Evolutionary conservation across 2,113 vertebrate species (phyloP).

Genomic region (Sarotherodon lohbergeri): DNA sequence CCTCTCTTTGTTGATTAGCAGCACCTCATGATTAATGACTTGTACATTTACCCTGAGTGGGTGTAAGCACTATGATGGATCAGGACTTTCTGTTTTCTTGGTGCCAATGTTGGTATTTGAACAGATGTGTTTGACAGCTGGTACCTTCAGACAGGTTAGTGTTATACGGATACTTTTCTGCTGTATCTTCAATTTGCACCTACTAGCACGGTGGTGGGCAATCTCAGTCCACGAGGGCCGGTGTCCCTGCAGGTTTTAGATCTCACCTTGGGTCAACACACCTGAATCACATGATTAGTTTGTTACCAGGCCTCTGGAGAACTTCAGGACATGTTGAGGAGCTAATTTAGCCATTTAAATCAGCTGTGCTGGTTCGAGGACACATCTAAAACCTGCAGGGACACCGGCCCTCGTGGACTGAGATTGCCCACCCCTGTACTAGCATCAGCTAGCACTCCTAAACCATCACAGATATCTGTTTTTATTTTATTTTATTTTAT

Average conservation of each 20-base stretch:
- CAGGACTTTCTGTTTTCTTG: neutral
- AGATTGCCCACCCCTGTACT: neutral
- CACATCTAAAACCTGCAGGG: no score
- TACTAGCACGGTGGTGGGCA: neutral
- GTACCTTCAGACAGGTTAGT: neutral
- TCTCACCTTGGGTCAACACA: no score
- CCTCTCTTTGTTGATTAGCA: neutral
- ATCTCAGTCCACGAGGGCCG: no score
- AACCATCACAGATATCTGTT: neutral
- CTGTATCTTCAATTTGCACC: neutral
- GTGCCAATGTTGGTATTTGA: neutral
- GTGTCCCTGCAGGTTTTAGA: no score
- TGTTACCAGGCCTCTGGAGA: no score
- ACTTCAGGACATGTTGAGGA: no score
- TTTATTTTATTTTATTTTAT: neutral
- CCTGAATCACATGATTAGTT: no score
- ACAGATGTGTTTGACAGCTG: neutral
- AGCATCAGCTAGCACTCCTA: neutral
- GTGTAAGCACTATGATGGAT: neutral
- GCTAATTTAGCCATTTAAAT: no score
- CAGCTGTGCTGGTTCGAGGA: no score
- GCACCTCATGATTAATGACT: neutral
- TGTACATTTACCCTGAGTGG: neutral
- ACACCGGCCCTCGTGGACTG: no score
- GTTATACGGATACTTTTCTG: accelerated